phyloP scores from a whole-genome alignment of 2,888 invertebrate genomes.

The Acronicta alni region DNA sequence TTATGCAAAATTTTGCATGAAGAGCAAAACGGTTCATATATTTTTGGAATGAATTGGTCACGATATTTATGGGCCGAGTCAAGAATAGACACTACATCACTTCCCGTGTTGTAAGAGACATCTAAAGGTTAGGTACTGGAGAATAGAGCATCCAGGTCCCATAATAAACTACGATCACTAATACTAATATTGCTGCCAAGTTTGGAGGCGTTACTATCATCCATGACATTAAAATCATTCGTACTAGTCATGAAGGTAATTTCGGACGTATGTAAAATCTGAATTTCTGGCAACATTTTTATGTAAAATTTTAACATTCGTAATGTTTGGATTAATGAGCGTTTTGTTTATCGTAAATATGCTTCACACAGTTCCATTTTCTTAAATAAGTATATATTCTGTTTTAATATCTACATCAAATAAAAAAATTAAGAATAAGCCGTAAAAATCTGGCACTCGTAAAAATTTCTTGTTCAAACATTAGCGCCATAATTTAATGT shows the following conservation, averaged over 20 bases:
- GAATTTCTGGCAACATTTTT: background rate
- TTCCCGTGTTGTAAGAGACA: conserved; percentile 2
- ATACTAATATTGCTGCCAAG: background rate
- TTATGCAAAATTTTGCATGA: conserved; percentile 34
- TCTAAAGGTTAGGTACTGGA: background rate
- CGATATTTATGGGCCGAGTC: conserved; percentile 1
- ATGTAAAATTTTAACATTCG: background rate
- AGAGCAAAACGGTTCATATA: conserved; percentile 18
- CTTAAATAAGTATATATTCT: background rate
- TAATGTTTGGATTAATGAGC: background rate
- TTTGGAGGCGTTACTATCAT: background rate
- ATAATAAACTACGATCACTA: background rate
- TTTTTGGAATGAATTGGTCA: conserved; percentile 26
- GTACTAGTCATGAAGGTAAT: conserved; percentile 1
- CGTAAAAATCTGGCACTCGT: conserved; percentile 4
- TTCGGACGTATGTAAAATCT: background rate
- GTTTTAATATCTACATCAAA: conserved; percentile 4
- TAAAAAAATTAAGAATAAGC: conserved; percentile 14
- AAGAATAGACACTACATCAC: conserved; percentile 9
- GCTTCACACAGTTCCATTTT: background rate
- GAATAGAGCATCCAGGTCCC: background rate
- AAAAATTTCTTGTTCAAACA: conserved; percentile 16
- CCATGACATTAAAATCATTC: background rate
- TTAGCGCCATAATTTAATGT: conserved; percentile 31
- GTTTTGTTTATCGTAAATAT: background rate